These are phyloP conservation scores for Mesembrinibis cayennensis DNA, from an alignment of 2,113 vertebrate species.

Conservation along the genomic window DNA sequence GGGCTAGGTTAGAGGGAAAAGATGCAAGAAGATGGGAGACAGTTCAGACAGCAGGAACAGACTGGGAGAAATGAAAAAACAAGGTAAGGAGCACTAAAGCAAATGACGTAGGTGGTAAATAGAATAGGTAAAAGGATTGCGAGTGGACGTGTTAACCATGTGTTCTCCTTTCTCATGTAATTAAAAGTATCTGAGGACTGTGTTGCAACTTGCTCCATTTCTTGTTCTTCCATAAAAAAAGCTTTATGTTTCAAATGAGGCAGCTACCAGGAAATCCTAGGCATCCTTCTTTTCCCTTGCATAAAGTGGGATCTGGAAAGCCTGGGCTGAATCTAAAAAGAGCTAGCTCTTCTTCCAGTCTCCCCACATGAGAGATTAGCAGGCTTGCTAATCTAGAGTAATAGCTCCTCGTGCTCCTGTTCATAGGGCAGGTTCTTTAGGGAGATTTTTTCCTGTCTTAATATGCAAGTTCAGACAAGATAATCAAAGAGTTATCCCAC, in stretches of 20 bases:
- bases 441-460: neutral
- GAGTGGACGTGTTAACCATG: neutral
- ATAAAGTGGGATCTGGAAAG: neutral
- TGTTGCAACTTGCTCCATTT: neutral
- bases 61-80: neutral
- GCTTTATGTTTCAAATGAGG: neutral
- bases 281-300: neutral
- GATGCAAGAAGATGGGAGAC: neutral
- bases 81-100: neutral
- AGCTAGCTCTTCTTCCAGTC: neutral
- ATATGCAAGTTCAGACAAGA: neutral
- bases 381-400: neutral
- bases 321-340: neutral
- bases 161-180: neutral
- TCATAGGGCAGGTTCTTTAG: neutral
- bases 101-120: neutral
- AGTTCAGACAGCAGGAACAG: neutral
- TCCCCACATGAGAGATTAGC: neutral
- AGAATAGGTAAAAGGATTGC: neutral
- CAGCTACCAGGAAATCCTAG: neutral
- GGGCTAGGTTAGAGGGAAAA: neutral
- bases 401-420: fast-evolving
- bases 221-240: neutral
- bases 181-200: neutral
- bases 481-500: neutral